A percentile compares a stretch with the other conserved stretches of the same genome.
Conservation (phyloP, 2,113 vertebrate genomes). For the Crypturellus undulatus region DNA sequence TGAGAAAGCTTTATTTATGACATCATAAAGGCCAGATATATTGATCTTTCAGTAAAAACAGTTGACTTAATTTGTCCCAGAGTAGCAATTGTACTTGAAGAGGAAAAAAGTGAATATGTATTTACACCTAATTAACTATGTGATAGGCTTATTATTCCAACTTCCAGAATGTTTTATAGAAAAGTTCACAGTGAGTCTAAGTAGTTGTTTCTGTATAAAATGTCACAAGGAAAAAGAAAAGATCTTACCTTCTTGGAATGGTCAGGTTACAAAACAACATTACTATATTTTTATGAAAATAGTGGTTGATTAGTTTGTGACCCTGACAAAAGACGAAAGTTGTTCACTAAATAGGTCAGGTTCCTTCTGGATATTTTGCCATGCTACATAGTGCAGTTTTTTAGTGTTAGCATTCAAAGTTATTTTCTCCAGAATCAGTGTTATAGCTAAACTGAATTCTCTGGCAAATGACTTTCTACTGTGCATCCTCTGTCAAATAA, state of each 20-base stretch:
- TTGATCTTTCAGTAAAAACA: not conserved
- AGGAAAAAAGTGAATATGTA: not conserved
- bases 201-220: not conserved
- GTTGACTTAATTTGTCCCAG: conserved; percentile 16
- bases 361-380: conserved; percentile 30
- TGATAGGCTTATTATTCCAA: not conserved
- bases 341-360: conserved; percentile 44
- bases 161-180: not conserved
- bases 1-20: conserved; percentile 41
- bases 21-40: not conserved
- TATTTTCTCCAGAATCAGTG: not conserved
- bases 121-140: conserved; percentile 7
- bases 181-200: not conserved
- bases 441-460: not conserved
- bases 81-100: conserved; percentile 25
- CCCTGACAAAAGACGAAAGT: not conserved
- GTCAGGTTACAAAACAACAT: not conserved
- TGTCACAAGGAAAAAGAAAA: not conserved
- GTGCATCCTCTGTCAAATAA: not conserved
- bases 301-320: not conserved
- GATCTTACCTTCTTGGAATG: not conserved
- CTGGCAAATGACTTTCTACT: not conserved
- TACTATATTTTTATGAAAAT: not conserved
- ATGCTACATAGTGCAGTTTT: not conserved
- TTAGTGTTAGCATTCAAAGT: not conserved